Evolutionary conservation across 2,888 invertebrate genomes (phyloP).

Genomic region (Sphaerophoria rueppellii): DNA sequence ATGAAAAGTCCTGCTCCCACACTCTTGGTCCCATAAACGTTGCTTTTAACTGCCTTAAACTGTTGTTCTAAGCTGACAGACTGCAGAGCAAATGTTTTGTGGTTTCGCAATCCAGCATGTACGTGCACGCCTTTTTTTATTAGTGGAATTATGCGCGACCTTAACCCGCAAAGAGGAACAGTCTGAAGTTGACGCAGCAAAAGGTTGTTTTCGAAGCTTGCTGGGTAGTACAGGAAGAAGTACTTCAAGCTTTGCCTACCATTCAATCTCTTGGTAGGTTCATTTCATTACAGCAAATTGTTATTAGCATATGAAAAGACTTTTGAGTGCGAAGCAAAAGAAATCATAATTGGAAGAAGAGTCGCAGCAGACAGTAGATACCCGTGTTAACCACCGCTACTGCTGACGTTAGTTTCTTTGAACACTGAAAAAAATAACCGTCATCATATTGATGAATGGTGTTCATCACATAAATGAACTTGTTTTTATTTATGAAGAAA

Average conservation of each 20-base stretch:
- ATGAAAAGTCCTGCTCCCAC: constrained; percentile 47
- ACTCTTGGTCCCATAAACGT: constrained; percentile 66
- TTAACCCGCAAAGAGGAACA: constrained; percentile 67
- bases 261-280: constrained; percentile 22
- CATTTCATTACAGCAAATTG: constrained; percentile 71
- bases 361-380: constrained; percentile 32
- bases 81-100: constrained; percentile 64
- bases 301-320: constrained; percentile 73
- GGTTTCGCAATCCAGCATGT: constrained; percentile 64
- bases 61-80: constrained; percentile 54
- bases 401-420: constrained; percentile 55
- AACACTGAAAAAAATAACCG: not conserved
- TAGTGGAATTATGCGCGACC: constrained; percentile 71
- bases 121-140: constrained; percentile 63
- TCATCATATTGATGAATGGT: no score
- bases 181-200: constrained; percentile 38
- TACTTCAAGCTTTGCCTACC: not conserved
- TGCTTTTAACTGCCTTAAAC: constrained; percentile 66
- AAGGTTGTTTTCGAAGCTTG: constrained; percentile 7
- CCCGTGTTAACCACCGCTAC: constrained; percentile 7
- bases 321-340: constrained; percentile 62
- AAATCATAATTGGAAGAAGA: constrained; percentile 73
- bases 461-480: no score
- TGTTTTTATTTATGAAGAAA: no score
- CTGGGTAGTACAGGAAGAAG: not conserved